These are phyloP conservation scores for Microtus montanus DNA, from an alignment of 2,113 vertebrate genomes.

Conservation along the genomic window DNA sequence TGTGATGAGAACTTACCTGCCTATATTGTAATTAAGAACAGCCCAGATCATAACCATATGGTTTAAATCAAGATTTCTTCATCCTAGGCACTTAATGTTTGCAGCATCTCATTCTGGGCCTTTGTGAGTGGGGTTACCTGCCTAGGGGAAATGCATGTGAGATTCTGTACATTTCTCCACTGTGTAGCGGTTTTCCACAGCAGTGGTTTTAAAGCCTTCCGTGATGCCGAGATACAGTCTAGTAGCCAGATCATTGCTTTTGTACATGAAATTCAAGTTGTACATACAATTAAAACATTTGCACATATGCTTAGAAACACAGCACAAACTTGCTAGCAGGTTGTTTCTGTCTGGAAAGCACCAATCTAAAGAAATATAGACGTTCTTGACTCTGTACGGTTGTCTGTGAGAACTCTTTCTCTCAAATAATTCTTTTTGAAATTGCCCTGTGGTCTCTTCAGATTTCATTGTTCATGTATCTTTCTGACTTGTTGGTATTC, in stretches of 20 bases:
- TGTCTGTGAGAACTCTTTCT: not conserved
- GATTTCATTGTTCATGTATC: not conserved
- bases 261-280: conserved; percentile 3
- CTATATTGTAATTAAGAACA: not conserved
- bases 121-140: conserved; percentile 34
- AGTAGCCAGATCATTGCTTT: conserved; percentile 33
- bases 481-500: conserved; percentile 24
- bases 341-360: not conserved
- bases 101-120: not conserved
- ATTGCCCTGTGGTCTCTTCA: not conserved
- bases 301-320: not conserved
- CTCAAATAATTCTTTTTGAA: conserved; percentile 3
- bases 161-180: not conserved
- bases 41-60: not conserved
- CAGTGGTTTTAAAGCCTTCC: conserved; percentile 36
- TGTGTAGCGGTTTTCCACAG: conserved; percentile 31
- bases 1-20: not conserved
- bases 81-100: not conserved
- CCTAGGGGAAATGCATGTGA: not conserved
- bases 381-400: not conserved
- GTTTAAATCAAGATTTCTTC: conserved; percentile 36
- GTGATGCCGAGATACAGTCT: not conserved
- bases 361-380: not conserved
- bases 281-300: not conserved
- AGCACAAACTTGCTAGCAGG: not conserved